Conservation (phyloP, 2,113 vertebrate genomes). For the Strigops habroptila region DNA sequence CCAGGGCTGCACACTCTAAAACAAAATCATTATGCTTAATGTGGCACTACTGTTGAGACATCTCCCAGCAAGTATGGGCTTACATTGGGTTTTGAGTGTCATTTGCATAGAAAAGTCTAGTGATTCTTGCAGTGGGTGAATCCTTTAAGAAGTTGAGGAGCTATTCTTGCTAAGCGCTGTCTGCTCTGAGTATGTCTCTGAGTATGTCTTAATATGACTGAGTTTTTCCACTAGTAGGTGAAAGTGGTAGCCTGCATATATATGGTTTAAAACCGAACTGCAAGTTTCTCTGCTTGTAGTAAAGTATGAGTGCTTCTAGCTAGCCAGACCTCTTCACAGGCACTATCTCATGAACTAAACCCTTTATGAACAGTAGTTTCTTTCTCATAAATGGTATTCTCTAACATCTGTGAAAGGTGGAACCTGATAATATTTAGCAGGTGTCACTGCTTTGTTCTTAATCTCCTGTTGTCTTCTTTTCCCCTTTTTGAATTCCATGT, state of each 20-base stretch:
- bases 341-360: neutral
- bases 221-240: neutral
- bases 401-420: neutral
- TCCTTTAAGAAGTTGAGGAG: neutral
- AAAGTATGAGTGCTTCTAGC: neutral
- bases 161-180: neutral
- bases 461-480: neutral
- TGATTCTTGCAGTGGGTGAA: neutral
- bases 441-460: neutral
- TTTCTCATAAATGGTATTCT: neutral
- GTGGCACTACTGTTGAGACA: neutral
- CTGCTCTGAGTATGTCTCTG: neutral
- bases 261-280: neutral
- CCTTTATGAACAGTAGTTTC: neutral
- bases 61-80: neutral
- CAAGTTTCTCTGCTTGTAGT: neutral
- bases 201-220: neutral
- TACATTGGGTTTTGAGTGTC: neutral
- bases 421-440: neutral
- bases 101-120: neutral
- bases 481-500: neutral
- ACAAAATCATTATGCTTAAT: neutral
- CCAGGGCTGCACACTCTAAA: neutral
- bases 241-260: neutral
- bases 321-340: neutral